A percentile compares a stretch with the other conserved stretches of the same genome.
These are phyloP conservation scores for Dermatophagoides farinae DNA, from an alignment of 1,140 invertebrate genomes.

Conservation along the genomic window DNA sequence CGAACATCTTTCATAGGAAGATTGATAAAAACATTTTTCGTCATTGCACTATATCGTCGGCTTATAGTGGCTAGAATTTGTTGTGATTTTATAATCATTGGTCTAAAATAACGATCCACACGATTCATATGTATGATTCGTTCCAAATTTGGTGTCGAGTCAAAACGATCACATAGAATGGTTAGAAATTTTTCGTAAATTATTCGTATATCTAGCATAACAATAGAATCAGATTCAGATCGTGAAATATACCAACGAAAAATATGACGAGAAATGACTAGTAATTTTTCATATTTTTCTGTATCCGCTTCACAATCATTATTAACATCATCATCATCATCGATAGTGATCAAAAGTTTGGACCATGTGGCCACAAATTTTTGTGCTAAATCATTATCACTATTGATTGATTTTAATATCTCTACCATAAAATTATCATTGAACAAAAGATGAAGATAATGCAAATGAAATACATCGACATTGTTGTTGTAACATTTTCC, in stretches of 20 bases:
- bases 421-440: neutral
- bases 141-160: no score
- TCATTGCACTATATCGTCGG: neutral
- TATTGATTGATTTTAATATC: neutral
- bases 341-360: neutral
- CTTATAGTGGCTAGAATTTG: neutral
- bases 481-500: neutral
- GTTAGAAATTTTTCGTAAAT: no score
- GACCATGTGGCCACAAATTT: neutral
- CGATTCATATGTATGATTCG: no score
- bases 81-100: neutral
- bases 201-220: no score
- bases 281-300: neutral
- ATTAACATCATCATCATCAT: neutral
- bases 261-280: neutral
- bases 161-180: no score
- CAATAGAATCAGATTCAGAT: no score
- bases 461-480: neutral
- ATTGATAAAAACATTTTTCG: neutral
- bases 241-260: no score
- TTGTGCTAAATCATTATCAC: neutral
- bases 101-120: neutral
- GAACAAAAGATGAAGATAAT: neutral
- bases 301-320: neutral
- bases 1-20: neutral